A percentile compares a stretch with the other conserved stretches of the same genome.
Conservation (phyloP, 2,113 vertebrate species). For the Hystrix brachyura region DNA sequence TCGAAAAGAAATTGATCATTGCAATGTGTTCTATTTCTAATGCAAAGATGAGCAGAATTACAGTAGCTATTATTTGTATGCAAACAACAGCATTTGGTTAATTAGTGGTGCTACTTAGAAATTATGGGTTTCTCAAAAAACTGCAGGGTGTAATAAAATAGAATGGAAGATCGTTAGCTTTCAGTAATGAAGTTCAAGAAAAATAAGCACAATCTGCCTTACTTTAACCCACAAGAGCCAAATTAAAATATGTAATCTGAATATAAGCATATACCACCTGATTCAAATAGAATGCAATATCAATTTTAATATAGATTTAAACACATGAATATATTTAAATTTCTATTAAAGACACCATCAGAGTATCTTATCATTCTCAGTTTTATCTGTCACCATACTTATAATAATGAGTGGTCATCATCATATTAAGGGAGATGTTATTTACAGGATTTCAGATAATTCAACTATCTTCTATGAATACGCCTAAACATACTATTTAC, state of each 20-base stretch:
- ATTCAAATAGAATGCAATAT: background rate
- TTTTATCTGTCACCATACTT: background rate
- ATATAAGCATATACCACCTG: background rate
- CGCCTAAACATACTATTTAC: background rate
- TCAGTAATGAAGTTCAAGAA: slow-evolving; percentile 74
- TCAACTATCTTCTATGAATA: background rate
- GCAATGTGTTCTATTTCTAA: slow-evolving; percentile 51
- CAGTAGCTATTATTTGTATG: slow-evolving; percentile 82
- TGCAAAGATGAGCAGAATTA: slow-evolving; percentile 74
- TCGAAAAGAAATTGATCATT: slow-evolving; percentile 45
- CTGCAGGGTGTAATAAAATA: slow-evolving; percentile 83
- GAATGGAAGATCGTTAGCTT: slow-evolving; percentile 81
- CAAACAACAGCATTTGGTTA: slow-evolving; percentile 81
- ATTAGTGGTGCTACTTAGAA: slow-evolving; percentile 83
- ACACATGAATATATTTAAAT: background rate
- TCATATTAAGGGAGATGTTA: background rate
- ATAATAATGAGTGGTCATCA: background rate
- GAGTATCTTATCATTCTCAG: background rate
- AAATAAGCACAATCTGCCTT: slow-evolving; percentile 64
- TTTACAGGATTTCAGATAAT: slow-evolving; percentile 20
- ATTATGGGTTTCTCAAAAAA: slow-evolving; percentile 85
- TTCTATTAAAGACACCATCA: background rate
- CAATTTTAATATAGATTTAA: background rate
- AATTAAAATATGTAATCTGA: slow-evolving; percentile 59
- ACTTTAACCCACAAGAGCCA: slow-evolving; percentile 50